Evolutionary conservation across 2,113 vertebrate species (phyloP).

Genomic region (Willisornis vidua): DNA sequence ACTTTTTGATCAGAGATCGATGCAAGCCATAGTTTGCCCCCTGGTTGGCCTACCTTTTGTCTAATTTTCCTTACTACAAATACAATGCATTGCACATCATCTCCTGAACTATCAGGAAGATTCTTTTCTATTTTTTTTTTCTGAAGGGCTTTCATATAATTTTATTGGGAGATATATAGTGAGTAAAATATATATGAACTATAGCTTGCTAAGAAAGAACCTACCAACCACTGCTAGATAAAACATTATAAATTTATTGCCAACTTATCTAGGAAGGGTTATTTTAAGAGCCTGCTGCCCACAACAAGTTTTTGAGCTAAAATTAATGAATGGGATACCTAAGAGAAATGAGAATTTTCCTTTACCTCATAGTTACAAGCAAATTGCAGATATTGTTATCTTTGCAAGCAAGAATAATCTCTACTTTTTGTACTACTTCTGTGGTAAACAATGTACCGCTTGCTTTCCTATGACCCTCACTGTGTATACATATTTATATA

Average conservation of each 20-base stretch:
- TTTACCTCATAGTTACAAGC: constrained; percentile 56
- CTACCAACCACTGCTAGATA: constrained; percentile 45
- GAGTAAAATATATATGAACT: constrained; percentile 49
- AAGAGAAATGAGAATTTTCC: constrained; percentile 58
- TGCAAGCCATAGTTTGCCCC: not conserved
- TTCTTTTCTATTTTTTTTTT: not conserved
- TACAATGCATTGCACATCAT: not conserved
- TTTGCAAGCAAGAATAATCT: constrained; percentile 74
- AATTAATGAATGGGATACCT: constrained; percentile 69
- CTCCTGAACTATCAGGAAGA: not conserved
- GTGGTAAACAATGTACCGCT: constrained; percentile 75
- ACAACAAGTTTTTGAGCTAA: constrained; percentile 54
- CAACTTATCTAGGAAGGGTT: constrained; percentile 66
- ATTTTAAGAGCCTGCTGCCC: constrained; percentile 67
- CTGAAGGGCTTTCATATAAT: constrained; percentile 17
- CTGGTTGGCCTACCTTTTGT: not conserved
- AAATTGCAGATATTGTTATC: constrained; percentile 71
- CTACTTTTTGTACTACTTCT: constrained; percentile 66
- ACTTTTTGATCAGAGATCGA: not conserved
- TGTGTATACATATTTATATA: constrained; percentile 86
- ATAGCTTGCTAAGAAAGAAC: constrained; percentile 37
- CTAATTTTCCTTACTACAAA: not conserved
- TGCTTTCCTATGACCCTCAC: constrained; percentile 77
- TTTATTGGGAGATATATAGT: constrained; percentile 38
- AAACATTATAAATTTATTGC: constrained; percentile 70